phyloP scores from a whole-genome alignment of 2,888 invertebrate species.

The Acrobasis repandana region DNA sequence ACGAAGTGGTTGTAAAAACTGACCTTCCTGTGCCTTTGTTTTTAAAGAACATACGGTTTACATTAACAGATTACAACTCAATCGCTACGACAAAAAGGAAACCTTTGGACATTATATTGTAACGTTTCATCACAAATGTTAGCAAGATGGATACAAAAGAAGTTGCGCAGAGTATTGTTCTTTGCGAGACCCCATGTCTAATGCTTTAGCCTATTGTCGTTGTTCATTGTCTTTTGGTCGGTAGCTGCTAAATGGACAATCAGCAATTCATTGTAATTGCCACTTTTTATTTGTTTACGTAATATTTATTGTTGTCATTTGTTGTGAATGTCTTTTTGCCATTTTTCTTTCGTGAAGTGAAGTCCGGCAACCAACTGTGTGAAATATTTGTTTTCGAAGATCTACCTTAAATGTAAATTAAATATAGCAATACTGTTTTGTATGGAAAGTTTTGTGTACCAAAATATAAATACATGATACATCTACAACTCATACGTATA shows the following conservation, averaged over 20 bases:
- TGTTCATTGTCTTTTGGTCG: conserved; percentile 12
- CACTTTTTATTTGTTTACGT: neutral
- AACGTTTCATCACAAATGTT: conserved; percentile 3
- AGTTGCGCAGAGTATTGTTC: conserved; percentile 12
- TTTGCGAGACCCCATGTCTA: conserved; percentile 3
- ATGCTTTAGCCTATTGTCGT: conserved; percentile 6
- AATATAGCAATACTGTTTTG: too few species aligned
- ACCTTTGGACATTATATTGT: neutral
- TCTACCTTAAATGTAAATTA: neutral
- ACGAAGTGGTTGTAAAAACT: too few species aligned
- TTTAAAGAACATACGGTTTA: neutral
- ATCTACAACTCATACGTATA: too few species aligned
- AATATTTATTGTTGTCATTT: neutral
- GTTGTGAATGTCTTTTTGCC: neutral
- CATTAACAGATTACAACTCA: neutral
- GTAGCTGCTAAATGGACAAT: conserved; percentile 11
- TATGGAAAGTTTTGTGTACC: too few species aligned
- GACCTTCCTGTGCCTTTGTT: too few species aligned
- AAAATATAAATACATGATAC: too few species aligned
- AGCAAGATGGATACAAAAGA: neutral
- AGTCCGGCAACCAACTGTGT: neutral
- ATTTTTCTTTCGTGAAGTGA: neutral
- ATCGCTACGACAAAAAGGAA: neutral
- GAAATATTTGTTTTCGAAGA: neutral
- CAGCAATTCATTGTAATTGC: conserved; percentile 1